Evolutionary conservation across 2,113 vertebrate species (phyloP).

Genomic region (Upupa epops): DNA sequence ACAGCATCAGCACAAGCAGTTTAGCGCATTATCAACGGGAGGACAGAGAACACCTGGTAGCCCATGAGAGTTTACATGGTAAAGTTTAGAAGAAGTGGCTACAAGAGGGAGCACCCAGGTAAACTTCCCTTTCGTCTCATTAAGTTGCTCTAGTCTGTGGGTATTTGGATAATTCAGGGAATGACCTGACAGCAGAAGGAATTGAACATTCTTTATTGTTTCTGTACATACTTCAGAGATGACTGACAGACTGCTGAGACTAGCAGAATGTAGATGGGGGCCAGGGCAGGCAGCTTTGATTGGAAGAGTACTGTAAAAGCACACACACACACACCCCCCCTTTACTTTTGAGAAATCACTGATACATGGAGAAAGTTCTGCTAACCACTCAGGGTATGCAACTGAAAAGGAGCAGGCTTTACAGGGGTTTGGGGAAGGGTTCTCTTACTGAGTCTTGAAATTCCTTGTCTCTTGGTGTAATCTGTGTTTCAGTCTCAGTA

Average conservation of each 20-base stretch:
- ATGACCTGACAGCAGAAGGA: neutral
- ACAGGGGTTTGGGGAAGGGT: neutral
- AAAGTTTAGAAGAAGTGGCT: conserved; percentile 43
- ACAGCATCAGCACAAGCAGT: neutral
- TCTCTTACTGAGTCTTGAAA: neutral
- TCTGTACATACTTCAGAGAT: neutral
- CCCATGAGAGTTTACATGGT: conserved; percentile 33
- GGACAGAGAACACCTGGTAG: neutral
- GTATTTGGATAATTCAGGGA: neutral
- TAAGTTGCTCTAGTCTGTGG: neutral
- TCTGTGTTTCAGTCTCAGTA: neutral
- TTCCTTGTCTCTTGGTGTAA: neutral
- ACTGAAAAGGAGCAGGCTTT: neutral
- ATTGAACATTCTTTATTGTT: neutral
- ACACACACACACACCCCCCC: too few relatives aligned
- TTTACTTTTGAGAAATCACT: neutral
- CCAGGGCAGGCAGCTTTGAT: neutral
- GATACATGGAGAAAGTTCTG: neutral
- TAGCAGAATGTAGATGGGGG: neutral
- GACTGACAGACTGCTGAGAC: too few relatives aligned
- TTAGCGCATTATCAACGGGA: neutral
- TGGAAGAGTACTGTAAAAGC: neutral
- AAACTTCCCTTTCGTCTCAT: neutral
- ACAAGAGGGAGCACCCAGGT: conserved; percentile 28
- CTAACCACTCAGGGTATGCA: neutral